Evolutionary conservation across 2,888 invertebrate genomes (phyloP).

Genomic region (Parnassius apollo): DNA sequence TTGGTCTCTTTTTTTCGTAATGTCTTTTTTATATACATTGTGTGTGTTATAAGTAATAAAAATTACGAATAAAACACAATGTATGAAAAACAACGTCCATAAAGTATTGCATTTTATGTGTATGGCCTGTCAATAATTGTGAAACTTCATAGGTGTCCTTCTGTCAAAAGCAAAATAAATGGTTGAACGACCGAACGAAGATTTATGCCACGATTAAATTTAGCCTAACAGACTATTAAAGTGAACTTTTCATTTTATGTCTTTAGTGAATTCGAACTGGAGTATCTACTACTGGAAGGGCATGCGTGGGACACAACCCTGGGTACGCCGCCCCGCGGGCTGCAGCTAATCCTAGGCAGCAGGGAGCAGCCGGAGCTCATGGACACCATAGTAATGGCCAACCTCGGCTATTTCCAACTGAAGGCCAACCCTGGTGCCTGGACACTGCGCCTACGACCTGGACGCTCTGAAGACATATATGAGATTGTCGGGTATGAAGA

Average conservation of each 20-base stretch:
- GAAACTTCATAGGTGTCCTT: too few species aligned
- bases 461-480: slow-evolving; percentile 96
- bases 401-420: slow-evolving; percentile 97
- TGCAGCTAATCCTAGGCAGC: slow-evolving; percentile 97
- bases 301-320: slow-evolving; percentile 96
- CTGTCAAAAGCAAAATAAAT: too few species aligned
- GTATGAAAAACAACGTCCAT: too few species aligned
- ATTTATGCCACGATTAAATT: too few species aligned
- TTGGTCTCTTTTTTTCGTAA: too few species aligned
- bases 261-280: slow-evolving; percentile 95
- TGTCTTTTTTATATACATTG: too few species aligned
- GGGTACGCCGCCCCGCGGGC: slow-evolving; percentile 96
- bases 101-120: too few species aligned
- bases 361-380: slow-evolving; percentile 88
- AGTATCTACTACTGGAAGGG: slow-evolving; percentile 95
- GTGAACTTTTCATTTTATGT: not conserved
- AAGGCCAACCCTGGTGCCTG: slow-evolving; percentile 99
- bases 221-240: too few species aligned
- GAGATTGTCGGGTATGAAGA: slow-evolving; percentile 88
- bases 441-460: slow-evolving; percentile 93
- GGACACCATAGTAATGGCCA: slow-evolving; percentile 99
- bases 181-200: too few species aligned
- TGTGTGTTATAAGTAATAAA: too few species aligned
- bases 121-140: too few species aligned
- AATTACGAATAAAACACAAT: too few species aligned